phyloP scores from a whole-genome alignment of 2,797 vertebrate species.

The Eremophila alpestris region DNA sequence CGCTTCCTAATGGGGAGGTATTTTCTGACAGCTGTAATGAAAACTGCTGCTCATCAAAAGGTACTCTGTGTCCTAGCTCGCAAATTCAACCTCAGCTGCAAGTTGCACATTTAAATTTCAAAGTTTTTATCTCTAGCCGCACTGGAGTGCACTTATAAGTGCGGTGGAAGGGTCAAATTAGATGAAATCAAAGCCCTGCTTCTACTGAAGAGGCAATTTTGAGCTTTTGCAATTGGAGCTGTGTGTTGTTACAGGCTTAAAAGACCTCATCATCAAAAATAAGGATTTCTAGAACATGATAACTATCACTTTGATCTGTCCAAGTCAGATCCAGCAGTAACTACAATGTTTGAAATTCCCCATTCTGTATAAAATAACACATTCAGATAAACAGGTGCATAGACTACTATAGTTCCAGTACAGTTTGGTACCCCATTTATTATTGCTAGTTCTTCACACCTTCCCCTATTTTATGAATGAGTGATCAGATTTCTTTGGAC shows the following conservation, averaged over 20 bases:
- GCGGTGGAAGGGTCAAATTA: slow-evolving; percentile 52
- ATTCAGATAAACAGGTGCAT: not conserved
- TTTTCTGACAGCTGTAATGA: slow-evolving; percentile 72
- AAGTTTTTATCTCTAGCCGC: slow-evolving; percentile 70
- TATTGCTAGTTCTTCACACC: not conserved
- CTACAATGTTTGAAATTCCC: not conserved
- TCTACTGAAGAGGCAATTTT: slow-evolving; percentile 56
- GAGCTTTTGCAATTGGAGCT: slow-evolving; percentile 51
- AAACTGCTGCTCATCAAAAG: slow-evolving; percentile 72
- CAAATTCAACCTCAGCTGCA: slow-evolving; percentile 66
- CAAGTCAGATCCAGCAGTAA: slow-evolving; percentile 20
- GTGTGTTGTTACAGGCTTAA: slow-evolving; percentile 64
- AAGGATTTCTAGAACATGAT: slow-evolving; percentile 60
- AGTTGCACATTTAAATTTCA: slow-evolving; percentile 76
- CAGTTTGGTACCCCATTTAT: not conserved
- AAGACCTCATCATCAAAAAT: slow-evolving; percentile 59
- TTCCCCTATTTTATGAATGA: not conserved
- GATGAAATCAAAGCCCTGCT: slow-evolving; percentile 67
- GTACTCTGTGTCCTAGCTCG: slow-evolving; percentile 62
- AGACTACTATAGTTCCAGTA: not conserved
- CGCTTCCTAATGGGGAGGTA: slow-evolving; percentile 64
- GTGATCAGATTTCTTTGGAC: not conserved
- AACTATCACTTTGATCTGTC: slow-evolving; percentile 64
- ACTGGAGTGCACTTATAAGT: slow-evolving; percentile 65
- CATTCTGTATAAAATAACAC: not conserved